Percentiles rank a stretch among this genome's conserved stretches.
These are phyloP conservation scores for Brachirus orientalis DNA, from an alignment of 2,113 vertebrate genomes.

Conservation along the genomic window DNA sequence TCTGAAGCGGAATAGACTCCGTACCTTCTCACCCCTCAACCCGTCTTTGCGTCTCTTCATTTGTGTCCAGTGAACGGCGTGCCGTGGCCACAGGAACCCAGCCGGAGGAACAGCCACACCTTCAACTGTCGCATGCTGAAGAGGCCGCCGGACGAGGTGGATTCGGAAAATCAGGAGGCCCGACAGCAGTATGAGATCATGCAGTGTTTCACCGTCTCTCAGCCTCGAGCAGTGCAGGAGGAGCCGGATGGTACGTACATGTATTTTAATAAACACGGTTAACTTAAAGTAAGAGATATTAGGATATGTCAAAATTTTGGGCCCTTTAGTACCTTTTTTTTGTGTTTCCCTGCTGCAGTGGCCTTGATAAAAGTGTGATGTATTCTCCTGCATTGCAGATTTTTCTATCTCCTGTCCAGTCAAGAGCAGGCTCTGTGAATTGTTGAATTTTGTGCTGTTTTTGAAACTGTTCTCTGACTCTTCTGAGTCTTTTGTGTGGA, in stretches of 20 bases:
- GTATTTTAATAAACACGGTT: neutral
- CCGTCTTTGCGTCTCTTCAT: neutral
- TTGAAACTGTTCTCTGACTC: too few species aligned
- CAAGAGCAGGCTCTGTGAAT: too few species aligned
- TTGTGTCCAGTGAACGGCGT: constrained; percentile 86
- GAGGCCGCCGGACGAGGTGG: constrained; percentile 89
- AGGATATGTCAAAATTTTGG: too few species aligned
- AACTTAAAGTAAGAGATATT: too few species aligned
- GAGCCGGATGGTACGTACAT: constrained; percentile 91
- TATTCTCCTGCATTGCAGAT: neutral
- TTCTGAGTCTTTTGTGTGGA: neutral
- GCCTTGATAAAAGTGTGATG: constrained; percentile 18
- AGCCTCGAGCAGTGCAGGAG: constrained; percentile 89
- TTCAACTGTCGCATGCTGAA: constrained; percentile 97
- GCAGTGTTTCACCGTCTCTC: constrained; percentile 96
- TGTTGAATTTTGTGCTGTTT: too few species aligned
- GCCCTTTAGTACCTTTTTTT: too few species aligned
- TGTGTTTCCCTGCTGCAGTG: neutral
- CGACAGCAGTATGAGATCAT: constrained; percentile 95
- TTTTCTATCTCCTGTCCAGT: too few species aligned
- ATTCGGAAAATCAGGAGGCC: constrained; percentile 88
- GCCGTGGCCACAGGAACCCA: constrained; percentile 91
- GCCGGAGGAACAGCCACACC: constrained; percentile 90
- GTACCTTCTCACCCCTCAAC: neutral
- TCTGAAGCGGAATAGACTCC: neutral